Base-by-base conservation (phyloP, 2,888 invertebrate genomes). In the Oeneis ivallda region DNA sequence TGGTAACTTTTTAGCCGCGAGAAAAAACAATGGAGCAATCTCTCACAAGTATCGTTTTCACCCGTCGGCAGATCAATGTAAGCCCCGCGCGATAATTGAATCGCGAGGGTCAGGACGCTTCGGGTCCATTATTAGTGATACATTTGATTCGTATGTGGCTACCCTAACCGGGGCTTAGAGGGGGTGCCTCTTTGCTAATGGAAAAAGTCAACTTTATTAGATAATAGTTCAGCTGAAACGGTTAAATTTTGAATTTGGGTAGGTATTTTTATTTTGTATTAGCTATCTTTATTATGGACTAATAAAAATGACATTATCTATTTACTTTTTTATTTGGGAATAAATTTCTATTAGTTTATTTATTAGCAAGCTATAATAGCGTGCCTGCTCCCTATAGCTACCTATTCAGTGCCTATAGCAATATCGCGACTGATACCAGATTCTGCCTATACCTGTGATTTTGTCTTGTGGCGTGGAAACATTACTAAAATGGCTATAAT, bases 1-100 rank as follows among this genome's bases (percentile, higher is more conserved):
- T 79, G 60, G 69, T 71, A 78, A 79, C 85, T 90, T 90, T 91
- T 91, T 89, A 86, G 81, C 84, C 87, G 83, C 90, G 92, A 92
- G 92, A 92, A 92, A 92, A 92, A 92, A 92, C 92, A 92, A 92
- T 90, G 86, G 83, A 85, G 83, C 85, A 86, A 90, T 91, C 87
- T 92, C 92, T 90, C 92, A 92, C 92, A 89, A 90, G 91, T 92
- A 92, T 92, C 92, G 80, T 81, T 92, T 92, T 87, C 92, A 91
- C 86, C 86, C 83, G 77, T 77, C 81, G 83, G 79, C 84, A 82
- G 87, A 85, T 85, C 84, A 83, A 80, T 82, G 84, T 83, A 79
- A 82, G 78, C 82, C 80, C 83, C 80, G 82, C 84, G 86, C 78
- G 81, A 89, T 92, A 91, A 92, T 91, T 92, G 91, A 89, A 89